Percentiles rank a stretch among this genome's conserved stretches.
Evolutionary conservation across 2,888 invertebrate genomes (phyloP).

Genomic region (Athalia circularis): DNA sequence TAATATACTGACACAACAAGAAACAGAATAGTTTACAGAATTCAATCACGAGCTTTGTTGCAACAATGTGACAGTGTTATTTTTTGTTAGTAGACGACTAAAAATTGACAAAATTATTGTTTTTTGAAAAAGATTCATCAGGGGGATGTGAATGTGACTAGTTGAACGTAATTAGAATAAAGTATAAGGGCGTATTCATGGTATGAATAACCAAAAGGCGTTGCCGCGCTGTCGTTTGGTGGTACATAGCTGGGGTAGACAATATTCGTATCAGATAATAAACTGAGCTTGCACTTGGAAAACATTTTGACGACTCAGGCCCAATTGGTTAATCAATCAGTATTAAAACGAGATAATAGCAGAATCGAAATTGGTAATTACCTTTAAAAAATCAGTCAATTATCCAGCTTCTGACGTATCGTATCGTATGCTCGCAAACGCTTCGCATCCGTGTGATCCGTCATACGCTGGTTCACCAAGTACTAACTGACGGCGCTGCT

Average conservation of each 20-base stretch:
- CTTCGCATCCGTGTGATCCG: constrained; percentile 43
- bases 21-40: background rate
- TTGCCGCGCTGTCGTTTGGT: constrained; percentile 60
- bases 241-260: background rate
- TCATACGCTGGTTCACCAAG: constrained; percentile 53
- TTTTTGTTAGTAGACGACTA: background rate
- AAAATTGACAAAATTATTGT: background rate
- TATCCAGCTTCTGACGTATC: constrained; percentile 9
- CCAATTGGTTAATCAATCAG: background rate
- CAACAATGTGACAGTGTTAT: constrained; percentile 16
- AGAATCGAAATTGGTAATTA: background rate
- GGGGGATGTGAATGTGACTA: background rate
- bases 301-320: background rate
- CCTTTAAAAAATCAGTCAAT: constrained; percentile 31
- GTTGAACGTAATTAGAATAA: constrained; percentile 28
- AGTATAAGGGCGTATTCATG: constrained; percentile 60
- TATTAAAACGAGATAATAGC: background rate
- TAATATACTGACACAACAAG: background rate
- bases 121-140: background rate
- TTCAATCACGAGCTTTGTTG: background rate
- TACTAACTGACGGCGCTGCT: constrained; percentile 23
- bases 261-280: background rate
- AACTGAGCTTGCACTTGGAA: background rate
- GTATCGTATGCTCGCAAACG: background rate
- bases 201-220: constrained; percentile 68